Base-by-base conservation (phyloP, 1,140 invertebrate genomes). In the Drosophila elegans region DNA sequence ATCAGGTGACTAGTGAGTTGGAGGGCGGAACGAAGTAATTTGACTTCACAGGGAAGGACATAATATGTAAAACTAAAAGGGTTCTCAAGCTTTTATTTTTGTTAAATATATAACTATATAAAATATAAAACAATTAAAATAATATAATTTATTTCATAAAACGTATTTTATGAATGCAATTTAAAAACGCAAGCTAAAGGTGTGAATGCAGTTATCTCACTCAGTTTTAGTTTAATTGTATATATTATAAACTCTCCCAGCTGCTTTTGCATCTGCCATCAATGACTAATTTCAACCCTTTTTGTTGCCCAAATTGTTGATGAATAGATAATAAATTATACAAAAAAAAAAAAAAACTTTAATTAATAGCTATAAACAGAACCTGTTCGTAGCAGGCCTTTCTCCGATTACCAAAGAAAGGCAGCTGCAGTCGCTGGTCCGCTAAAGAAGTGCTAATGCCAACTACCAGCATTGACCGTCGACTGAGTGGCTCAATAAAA, bases 271-370 rank as follows among this genome's bases (percentile, higher is more conserved):
- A 71, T 49, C 64, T 71, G 64, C 44, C 51, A 29, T n/a, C 12
- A 38, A 34, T 25, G 41, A 16, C n/a, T 16, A 38, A 55, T 27
- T 57, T 45, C 36, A 73, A 67, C 81, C 81, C 81, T 68, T 55
- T 66, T 39, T 48, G 25, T 12, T 11, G 10, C 10, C 21, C 16
- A 9, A 39, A 13, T 12, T 57, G 49, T 25, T 55, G 81, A 84
- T 84, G 81, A 74, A 83, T 80, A 84, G 81, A 83, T 84, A 84
- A 84, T 79, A 72, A 88, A 68, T 74, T 48, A 78, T 48, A 64
- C 46, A 51, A 39, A 38, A 27, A 39, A 60, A 13, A 21, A 21
- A 6, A 21, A 25, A 32, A 49, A n/a, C 38, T 69, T 74, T 74
- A 88, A 88, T 88, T 88, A 82, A 79, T 66, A 56, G 21, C 42